Conservation (phyloP, 2,888 invertebrate genomes). For the Epinotia demarniana region DNA sequence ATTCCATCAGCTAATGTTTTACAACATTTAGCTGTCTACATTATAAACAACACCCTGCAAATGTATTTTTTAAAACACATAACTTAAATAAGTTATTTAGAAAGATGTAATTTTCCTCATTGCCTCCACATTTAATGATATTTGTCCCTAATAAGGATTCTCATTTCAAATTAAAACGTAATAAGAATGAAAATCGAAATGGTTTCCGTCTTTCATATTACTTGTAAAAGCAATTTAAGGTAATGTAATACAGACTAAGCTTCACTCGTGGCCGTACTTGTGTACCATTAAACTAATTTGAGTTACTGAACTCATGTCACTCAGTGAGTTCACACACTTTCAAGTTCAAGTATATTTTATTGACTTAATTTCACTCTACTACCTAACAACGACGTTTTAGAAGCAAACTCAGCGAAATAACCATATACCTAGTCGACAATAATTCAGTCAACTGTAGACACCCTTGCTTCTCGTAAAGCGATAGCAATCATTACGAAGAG, state of each 20-base stretch:
- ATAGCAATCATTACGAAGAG: no score
- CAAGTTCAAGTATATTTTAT: no score
- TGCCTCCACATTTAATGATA: neutral
- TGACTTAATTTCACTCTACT: no score
- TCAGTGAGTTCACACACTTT: neutral
- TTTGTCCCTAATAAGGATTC: conserved; percentile 8
- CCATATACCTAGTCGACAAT: no score
- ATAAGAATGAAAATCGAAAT: conserved; percentile 19
- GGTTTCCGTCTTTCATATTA: conserved; percentile 11
- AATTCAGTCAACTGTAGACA: no score
- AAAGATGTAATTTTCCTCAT: conserved; percentile 9
- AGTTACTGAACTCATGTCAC: neutral
- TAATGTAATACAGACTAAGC: neutral
- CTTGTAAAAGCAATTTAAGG: conserved; percentile 6
- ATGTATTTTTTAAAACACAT: neutral
- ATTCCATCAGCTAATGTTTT: no score
- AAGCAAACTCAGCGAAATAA: no score
- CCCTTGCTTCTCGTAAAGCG: no score
- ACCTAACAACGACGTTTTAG: no score
- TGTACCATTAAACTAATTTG: neutral
- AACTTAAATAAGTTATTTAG: neutral
- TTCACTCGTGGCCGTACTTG: neutral
- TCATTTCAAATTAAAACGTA: conserved; percentile 35
- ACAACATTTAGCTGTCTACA: no score
- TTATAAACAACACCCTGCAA: no score